phyloP scores from a whole-genome alignment of 1,140 invertebrate genomes.

The Drosophila arizonae region DNA sequence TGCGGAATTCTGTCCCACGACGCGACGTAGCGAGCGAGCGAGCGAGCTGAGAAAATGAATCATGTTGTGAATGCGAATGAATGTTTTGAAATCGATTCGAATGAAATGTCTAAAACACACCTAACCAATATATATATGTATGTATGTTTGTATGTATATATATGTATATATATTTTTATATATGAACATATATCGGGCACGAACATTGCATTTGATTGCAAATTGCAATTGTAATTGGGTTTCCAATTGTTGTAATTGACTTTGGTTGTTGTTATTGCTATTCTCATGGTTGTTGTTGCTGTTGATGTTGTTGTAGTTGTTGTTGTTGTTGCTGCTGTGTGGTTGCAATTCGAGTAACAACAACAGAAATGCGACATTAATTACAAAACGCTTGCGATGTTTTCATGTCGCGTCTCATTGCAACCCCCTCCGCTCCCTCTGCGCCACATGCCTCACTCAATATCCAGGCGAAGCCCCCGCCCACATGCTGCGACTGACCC shows the following conservation, averaged over 20 bases:
- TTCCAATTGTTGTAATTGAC: conserved; percentile 43
- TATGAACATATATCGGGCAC: conserved; percentile 27
- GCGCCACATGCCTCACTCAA: background rate
- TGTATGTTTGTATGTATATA: conserved; percentile 1
- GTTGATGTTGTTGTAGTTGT: conserved; percentile 33
- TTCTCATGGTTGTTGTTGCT: conserved; percentile 9
- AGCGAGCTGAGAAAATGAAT: conserved; percentile 38
- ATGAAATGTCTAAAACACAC: conserved; percentile 45
- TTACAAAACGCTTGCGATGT: conserved; percentile 38
- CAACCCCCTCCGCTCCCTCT: background rate
- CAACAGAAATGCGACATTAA: conserved; percentile 35
- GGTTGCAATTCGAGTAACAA: conserved; percentile 18
- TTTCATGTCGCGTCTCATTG: conserved; percentile 44
- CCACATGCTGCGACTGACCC: background rate
- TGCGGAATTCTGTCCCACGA: conserved; percentile 44
- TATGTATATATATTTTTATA: background rate
- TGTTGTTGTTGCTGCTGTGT: conserved; percentile 23
- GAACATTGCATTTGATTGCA: conserved; percentile 63
- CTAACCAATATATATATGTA: conserved; percentile 1
- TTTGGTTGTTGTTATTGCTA: conserved; percentile 12
- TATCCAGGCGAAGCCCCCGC: background rate
- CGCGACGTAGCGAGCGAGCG: conserved; percentile 7
- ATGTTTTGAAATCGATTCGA: conserved; percentile 49
- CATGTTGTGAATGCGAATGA: conserved; percentile 50
- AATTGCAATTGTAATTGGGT: conserved; percentile 55